Conservation (phyloP, 2,797 vertebrate species). For the Apogon talboti region DNA sequence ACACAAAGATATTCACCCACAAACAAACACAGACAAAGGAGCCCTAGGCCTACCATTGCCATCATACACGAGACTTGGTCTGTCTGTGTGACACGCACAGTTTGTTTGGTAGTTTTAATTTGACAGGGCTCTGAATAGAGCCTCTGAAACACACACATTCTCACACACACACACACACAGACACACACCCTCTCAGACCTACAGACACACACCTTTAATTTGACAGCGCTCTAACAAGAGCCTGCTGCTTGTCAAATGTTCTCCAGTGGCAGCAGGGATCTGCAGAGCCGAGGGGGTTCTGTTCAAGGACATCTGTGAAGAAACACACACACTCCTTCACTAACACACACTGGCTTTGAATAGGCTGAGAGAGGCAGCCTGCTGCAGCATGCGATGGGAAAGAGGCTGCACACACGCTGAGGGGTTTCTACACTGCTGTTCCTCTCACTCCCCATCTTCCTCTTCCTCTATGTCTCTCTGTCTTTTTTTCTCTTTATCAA, state of each 20-base stretch:
- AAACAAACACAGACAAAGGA: constrained; percentile 77
- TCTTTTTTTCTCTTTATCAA: constrained; percentile 66
- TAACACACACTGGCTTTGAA: constrained; percentile 80
- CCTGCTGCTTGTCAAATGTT: constrained; percentile 86
- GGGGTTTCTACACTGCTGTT: constrained; percentile 74
- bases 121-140: constrained; percentile 82
- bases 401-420: constrained; percentile 77
- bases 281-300: constrained; percentile 84
- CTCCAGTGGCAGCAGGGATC: constrained; percentile 82
- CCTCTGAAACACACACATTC: constrained; percentile 61
- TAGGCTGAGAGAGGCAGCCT: constrained; percentile 72
- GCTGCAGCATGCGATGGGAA: constrained; percentile 63
- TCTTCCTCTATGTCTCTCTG: constrained; percentile 56
- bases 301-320: constrained; percentile 86
- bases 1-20: constrained; percentile 42
- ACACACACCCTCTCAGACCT: constrained; percentile 29
- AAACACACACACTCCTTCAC: constrained; percentile 46
- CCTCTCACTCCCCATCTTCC: constrained; percentile 71
- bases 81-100: constrained; percentile 78
- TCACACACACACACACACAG: constrained; percentile 35
- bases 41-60: constrained; percentile 63
- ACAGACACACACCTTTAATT: constrained; percentile 83
- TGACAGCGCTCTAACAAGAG: constrained; percentile 87
- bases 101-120: constrained; percentile 87
- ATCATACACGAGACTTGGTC: constrained; percentile 66